Evolutionary conservation across 2,113 vertebrate species (phyloP), one percentile per base, ranked within the genome.

Genomic region (Rhabdornis inornatus): DNA sequence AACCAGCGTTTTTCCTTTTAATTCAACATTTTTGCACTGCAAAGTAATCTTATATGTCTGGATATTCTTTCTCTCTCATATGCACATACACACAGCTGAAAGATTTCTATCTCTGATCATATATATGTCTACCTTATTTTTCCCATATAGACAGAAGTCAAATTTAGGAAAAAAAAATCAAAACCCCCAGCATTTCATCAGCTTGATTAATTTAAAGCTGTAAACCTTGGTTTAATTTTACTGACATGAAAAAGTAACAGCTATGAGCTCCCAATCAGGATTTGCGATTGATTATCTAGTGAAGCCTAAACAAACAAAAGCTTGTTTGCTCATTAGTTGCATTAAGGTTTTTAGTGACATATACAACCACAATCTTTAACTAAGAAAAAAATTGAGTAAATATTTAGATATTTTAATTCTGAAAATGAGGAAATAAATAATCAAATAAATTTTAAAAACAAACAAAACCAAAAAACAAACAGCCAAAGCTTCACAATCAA

Each of bases 301-400:
- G 68, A 91, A 53, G 39, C 52, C 65, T 94, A 95, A 52, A 52
- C 69, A 87, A 63, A 90, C 91, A 95, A 91, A 90, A 60, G 21
- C 85, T 89, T 96, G 53, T 68, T 96, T 79, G 61, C 76, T 96
- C 93, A 96, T 95, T 93, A 97, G 87, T 55, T 95, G 77, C 16
- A 89, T 52, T 59, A 84, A 93, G 75, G 64, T 96, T 72, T 93
- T 93, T 74, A 79, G 60, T 93, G 63, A 97, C 79, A 95, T 61
- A 83, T 50, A 75, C 7, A 91, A 77, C 40, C 21, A 30, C 56
- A 76, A 14, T 90, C 39, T 92, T 95, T 92, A 94, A 97, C 83
- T 70, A 45, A 59, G 76, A 87, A 88, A 91, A 80, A 83, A 95
- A 18, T 0, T 71, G 8, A 71, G n/a, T 81, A 90, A 59, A 79